Evolutionary conservation across 2,888 invertebrate species (phyloP), one percentile per base, ranked within the genome.

Genomic region (Catocala sponsa): DNA sequence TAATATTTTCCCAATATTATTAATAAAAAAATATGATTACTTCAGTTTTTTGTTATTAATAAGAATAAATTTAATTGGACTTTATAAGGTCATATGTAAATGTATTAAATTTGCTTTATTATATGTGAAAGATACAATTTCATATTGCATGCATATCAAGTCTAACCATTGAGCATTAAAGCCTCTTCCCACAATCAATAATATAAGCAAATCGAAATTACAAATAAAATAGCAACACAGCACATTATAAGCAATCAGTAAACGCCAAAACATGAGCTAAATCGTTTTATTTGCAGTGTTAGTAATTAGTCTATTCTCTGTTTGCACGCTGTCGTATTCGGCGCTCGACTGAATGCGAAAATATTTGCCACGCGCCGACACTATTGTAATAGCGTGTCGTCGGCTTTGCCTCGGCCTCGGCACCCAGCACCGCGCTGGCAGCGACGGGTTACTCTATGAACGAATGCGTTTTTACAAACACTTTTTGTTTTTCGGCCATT

Each of bases 301-400:
- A 57, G 62, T 62, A 65, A 68, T 76, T 68, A 72, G 64, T 46
- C 41, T 55, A 66, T 54, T 54, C 41, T 54, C 6, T 57, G 47
- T 64, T 60, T 56, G 48, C 69, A 56, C 42, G 68, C 65, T 68
- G 65, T 52, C 58, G 55, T 54, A 53, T 66, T 51, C 54, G 56
- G 56, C 63, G 68, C 68, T 70, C 65, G 65, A 76, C 73, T 73
- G 68, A 71, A 72, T 58, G 70, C 70, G 74, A 74, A 68, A 79
- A 76, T 75, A 78, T 79, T 74, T 70, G 62, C 66, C 58, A 47
- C 62, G 58, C 64, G 55, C 42, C 52, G 64, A 55, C 48, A 48
- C 10, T 56, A 53, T 55, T 53, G 71, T 67, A 64, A 59, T 66
- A 67, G 73, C 58, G 59, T 63, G 70, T 65, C 65, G 35, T 38